Evolutionary conservation across 2,113 vertebrate species (phyloP).

Genomic region (Thalassarche chlororhynchos): DNA sequence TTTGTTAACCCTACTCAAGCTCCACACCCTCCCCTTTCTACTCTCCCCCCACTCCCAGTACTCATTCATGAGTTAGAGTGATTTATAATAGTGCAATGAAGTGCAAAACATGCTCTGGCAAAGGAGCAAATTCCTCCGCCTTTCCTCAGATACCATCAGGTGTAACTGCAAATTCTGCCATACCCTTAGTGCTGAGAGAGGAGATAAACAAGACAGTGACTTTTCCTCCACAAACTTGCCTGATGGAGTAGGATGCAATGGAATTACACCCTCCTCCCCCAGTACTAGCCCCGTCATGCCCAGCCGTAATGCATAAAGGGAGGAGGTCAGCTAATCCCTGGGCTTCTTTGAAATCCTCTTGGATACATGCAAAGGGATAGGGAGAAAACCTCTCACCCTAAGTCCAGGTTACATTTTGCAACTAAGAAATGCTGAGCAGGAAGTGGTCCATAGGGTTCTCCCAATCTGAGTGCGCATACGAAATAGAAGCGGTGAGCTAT

Average conservation of each 20-base stretch:
- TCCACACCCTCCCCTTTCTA: conserved; percentile 43
- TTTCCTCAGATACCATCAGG: conserved; percentile 64
- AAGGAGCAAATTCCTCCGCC: conserved; percentile 64
- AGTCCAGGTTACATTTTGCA: not conserved
- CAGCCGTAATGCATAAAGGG: not conserved
- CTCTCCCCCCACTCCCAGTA: not conserved
- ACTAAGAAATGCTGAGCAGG: not conserved
- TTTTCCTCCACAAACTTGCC: conserved; percentile 34
- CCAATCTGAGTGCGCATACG: not conserved
- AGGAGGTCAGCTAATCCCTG: not conserved
- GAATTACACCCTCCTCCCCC: conserved; percentile 19
- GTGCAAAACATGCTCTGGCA: conserved; percentile 58
- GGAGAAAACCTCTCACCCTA: not conserved
- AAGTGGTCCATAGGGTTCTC: not conserved
- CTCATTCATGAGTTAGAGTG: conserved; percentile 77
- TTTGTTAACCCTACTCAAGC: conserved; percentile 59
- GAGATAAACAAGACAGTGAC: conserved; percentile 44
- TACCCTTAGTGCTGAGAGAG: not conserved
- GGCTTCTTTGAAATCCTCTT: not conserved
- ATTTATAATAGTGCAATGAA: conserved; percentile 75
- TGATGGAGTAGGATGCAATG: not conserved
- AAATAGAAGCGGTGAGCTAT: not conserved
- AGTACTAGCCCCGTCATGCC: not conserved
- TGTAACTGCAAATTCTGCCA: conserved; percentile 59
- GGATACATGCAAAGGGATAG: not conserved